Evolutionary conservation across 2,797 vertebrate species (phyloP), one percentile per base, ranked within the genome.

Genomic region (Cynopterus sphinx): DNA sequence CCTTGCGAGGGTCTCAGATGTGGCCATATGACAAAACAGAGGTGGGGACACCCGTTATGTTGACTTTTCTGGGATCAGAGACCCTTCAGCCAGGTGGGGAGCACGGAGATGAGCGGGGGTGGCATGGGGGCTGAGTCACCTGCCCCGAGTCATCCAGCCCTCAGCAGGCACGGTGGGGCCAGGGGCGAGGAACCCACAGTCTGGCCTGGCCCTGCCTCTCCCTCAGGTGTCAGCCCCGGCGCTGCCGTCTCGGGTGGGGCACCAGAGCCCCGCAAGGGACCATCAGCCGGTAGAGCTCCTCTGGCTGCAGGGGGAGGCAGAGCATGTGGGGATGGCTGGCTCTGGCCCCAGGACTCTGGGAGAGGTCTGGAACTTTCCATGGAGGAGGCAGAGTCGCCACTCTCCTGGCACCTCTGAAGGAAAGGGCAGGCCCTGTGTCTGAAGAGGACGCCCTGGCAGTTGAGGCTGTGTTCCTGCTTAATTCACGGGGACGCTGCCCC

Each of bases 131-230:
- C 55, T 55, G 4, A 31, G 65, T 11, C 21, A 3, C 36, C 71
- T 53, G 77, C 26, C 36, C 33, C 5, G 6, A 2, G 77, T 21
- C 57, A 1, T 9, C 55, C 9, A 39, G 49, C 7, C 11, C 1
- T 1, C 4, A 17, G 46, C 22, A 1, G 51, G 31, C 67, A 33
- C 0, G 2, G 19, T 4, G 4, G 3, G 57, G 21, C 61, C 2
- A 0, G 36, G 51, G 36, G 39, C 43, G 33, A 33, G 33, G 31
- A 70, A 46, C 70, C 43, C 3, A 4, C 57, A 51, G n/a, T 24
- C 15, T 19, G 49, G 15, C n/a, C 28, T 16, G 11, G n/a, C 16
- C 63, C 65, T 22, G 39, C 33, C 41, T 78, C 51, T 67, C 49
- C 1, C 22, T 46, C 16, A 16, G 55, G 39, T n/a, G 24, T 39